Conservation (phyloP, 2,797 vertebrate genomes). For the Columba guinea region DNA sequence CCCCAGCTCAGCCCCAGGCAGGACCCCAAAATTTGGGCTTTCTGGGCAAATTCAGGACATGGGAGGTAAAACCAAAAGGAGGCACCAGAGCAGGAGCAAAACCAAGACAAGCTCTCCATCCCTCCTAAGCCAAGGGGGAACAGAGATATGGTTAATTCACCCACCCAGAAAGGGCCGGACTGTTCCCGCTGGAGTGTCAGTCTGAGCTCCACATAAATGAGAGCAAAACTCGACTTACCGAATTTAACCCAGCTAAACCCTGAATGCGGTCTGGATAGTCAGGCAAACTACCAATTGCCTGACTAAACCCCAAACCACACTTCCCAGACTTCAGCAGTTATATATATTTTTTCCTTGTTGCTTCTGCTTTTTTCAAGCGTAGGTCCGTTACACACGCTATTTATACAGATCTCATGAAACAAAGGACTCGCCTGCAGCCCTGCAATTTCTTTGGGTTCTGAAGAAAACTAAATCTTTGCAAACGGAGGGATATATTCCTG, state of each 20-base stretch:
- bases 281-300: neutral
- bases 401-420: neutral
- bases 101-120: neutral
- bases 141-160: neutral
- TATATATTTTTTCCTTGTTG: neutral
- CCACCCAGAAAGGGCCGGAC: neutral
- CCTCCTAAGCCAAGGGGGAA: neutral
- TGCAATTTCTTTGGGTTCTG: neutral
- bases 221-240: neutral
- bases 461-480: neutral
- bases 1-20: neutral
- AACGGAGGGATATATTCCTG: neutral
- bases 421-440: neutral
- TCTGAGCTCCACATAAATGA: neutral
- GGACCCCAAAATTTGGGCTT: neutral
- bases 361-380: neutral
- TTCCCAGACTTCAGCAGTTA: neutral
- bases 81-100: neutral
- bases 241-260: neutral
- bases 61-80: neutral
- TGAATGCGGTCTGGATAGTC: neutral
- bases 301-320: conserved; percentile 27
- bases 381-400: accelerated
- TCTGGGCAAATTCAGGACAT: neutral
- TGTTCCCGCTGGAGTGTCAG: neutral